phyloP scores from a whole-genome alignment of 2,888 invertebrate species.

The Saturnia japonica region DNA sequence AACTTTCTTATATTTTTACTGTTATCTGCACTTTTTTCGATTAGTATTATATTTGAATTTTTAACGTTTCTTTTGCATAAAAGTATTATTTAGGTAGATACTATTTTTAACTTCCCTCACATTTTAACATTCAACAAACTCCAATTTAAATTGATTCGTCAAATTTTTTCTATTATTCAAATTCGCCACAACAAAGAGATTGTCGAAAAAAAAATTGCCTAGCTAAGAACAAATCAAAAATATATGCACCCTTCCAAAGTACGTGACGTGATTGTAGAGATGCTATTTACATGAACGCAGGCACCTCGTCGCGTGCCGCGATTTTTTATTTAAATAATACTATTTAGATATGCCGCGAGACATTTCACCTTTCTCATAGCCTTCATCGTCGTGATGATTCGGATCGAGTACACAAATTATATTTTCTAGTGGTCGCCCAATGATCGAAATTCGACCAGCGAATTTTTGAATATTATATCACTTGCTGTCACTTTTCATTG shows the following conservation, averaged over 20 bases:
- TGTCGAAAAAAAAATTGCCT: slow-evolving; percentile 65
- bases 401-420: background rate
- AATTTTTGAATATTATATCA: no score
- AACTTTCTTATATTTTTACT: background rate
- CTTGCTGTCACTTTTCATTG: no score
- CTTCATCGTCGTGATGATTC: background rate
- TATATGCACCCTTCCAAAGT: slow-evolving; percentile 78
- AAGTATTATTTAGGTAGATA: background rate
- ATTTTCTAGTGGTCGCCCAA: background rate
- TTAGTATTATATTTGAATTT: background rate
- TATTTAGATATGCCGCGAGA: slow-evolving; percentile 75
- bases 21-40: background rate
- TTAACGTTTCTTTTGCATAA: background rate
- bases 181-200: slow-evolving; percentile 20
- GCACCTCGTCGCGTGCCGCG: slow-evolving; percentile 73
- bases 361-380: slow-evolving; percentile 60
- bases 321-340: slow-evolving; percentile 81
- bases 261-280: slow-evolving; percentile 74
- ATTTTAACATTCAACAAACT: background rate
- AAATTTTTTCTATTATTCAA: slow-evolving; percentile 2
- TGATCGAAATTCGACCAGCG: no score
- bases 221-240: slow-evolving; percentile 79
- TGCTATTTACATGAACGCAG: slow-evolving; percentile 70
- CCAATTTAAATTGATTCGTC: slow-evolving; percentile 6
- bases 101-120: background rate